Evolutionary conservation across 2,888 invertebrate genomes (phyloP).

Genomic region (Leucophora obtusa): DNA sequence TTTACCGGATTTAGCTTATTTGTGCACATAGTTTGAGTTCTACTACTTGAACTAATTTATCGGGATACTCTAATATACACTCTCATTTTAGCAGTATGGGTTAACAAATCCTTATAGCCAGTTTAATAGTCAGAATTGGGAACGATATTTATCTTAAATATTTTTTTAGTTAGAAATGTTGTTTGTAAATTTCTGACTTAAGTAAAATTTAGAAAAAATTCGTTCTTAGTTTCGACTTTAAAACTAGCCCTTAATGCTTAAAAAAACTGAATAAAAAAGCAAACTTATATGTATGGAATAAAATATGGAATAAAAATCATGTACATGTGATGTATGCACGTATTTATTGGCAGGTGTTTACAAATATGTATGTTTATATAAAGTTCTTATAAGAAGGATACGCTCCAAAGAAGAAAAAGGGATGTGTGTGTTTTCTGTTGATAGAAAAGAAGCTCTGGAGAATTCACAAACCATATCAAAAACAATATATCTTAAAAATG

Average conservation of each 20-base stretch:
- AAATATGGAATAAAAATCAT: background rate
- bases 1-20: no score
- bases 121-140: no score
- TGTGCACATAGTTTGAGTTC: no score
- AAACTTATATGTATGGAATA: background rate
- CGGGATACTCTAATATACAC: no score
- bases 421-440: background rate
- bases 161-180: no score
- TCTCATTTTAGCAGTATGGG: background rate
- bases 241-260: background rate
- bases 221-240: no score
- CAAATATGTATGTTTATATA: constrained; percentile 2
- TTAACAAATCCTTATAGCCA: no score
- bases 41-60: no score
- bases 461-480: background rate
- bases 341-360: constrained; percentile 33
- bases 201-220: no score
- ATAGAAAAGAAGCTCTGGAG: background rate
- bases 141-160: no score
- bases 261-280: background rate
- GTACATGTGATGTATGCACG: constrained; percentile 18
- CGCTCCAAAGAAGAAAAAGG: background rate
- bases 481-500: background rate
- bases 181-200: no score
- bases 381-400: background rate